Evolutionary conservation across 2,797 vertebrate genomes (phyloP), one percentile per base, ranked within the genome.

Genomic region (Apogon hyalosoma): DNA sequence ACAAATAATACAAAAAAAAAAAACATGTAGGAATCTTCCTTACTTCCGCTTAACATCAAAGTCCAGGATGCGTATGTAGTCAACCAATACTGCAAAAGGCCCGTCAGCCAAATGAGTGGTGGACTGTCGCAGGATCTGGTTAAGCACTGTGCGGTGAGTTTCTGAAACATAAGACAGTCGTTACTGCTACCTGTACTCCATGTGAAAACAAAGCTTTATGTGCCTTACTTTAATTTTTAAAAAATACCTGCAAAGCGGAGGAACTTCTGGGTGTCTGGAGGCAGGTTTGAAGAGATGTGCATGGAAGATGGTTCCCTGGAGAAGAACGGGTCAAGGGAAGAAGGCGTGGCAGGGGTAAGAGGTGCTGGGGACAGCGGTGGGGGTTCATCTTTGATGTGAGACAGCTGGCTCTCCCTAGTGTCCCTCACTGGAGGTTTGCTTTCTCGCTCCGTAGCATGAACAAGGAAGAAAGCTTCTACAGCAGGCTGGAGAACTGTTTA

Each of bases 31-130:
- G 13, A 28, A 69, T 60, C 15, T 0, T 36, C 67, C 95, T 78
- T 94, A 97, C 97, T 98, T 98, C 78, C 97, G 94, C 86, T 98
- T 98, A 59, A 98, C 97, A 47, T 98, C 97, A 40, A 98, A 98
- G 91, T 98, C 96, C 14, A 98, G 93, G 75, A 98, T 97, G 52
- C 97, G 95, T 74, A 98, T 98, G 83, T 98, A 98, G 85, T 98
- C 97, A 11, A 98, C 97, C 39, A 98, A 91, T 24, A 98, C 97
- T 2, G 97, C 97, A 62, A 98, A 98, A 63, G 97, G 97, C 4
- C 97, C 97, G 50, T 98, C 97, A 6, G 97, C 96, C 72, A 98
- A 79, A 83, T 98, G 96, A 16, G 96, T 97, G 62, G 96, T 97
- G 46, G 97, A 98, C 87, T 98, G 97, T 1, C 97, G 95, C 58